Evolutionary conservation across 2,888 invertebrate species (phyloP), one percentile per base, ranked within the genome.

Genomic region (Ischnura elegans): DNA sequence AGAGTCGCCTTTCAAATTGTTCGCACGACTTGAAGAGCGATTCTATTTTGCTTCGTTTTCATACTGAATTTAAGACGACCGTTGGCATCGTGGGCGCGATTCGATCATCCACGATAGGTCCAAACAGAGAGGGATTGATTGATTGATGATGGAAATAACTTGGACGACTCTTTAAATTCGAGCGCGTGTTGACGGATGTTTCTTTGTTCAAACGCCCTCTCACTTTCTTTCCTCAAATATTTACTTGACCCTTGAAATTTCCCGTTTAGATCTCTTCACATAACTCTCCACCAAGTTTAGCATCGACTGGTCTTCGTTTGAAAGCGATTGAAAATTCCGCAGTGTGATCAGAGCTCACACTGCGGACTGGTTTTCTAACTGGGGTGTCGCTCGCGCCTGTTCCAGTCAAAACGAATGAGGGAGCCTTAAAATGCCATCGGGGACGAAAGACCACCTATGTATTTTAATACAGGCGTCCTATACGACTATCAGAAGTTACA

Each of bases 121-220:
- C 76, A 36, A 36, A 29, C 36, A 76, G 25, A 76, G 29, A 76
- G 76, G n/a, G n/a, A n/a, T n/a, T n/a, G n/a, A 16, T 76, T 76
- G 76, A 76, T 76, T 61, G n/a, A 61, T 61, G 61, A 61, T 3
- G n/a, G n/a, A 61, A n/a, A 61, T 61, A 61, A 61, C 61, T n/a
- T 61, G 29, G 76, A 36, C 16, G 76, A 16, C 76, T 76, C 76
- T 25, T n/a, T 76, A 29, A 76, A 76, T 13, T 76, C 36, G 29
- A 36, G 36, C 36, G 76, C 76, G 10, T 10, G 13, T 36, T 76
- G 76, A 76, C 76, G 16, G 76, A 13, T 76, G 36, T 36, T 76
- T 76, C 29, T 76, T 76, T 76, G 36, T 76, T 76, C 61, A 36
- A 3, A n/a, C 8, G 0, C n/a, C 4, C n/a, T n/a, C 29, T 76